These are phyloP conservation scores for Eidolon dupreanum DNA, from an alignment of 2,797 vertebrate genomes.

Conservation along the genomic window DNA sequence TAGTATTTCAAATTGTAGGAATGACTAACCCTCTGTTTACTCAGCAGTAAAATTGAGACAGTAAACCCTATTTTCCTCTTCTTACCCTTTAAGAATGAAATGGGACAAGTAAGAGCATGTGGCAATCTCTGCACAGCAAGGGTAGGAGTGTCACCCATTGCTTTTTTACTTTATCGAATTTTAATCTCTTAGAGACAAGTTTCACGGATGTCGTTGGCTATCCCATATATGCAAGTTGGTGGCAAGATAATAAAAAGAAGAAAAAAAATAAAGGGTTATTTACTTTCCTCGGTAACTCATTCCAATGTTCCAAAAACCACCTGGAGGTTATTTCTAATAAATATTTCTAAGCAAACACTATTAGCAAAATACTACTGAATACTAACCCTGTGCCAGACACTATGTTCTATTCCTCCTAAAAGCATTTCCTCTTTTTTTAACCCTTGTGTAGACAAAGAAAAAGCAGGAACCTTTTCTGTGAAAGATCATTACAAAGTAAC, in stretches of 20 bases:
- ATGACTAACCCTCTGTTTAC: not conserved
- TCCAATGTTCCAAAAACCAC: not conserved
- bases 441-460: conserved; percentile 14
- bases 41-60: not conserved
- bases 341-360: conserved; percentile 47
- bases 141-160: not conserved
- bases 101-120: not conserved
- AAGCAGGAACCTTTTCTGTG: not conserved
- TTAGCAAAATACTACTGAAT: not conserved
- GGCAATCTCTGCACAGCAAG: not conserved
- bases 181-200: not conserved
- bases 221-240: not conserved
- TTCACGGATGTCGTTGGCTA: not conserved
- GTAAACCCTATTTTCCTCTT: not conserved
- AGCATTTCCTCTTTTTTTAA: conserved; percentile 33
- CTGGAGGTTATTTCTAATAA: conserved; percentile 51
- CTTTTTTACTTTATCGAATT: conserved; percentile 28
- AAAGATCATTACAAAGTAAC: conserved; percentile 2
- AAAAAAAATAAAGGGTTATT: not conserved
- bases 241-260: not conserved
- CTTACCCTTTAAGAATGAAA: not conserved
- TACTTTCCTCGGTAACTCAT: conserved; percentile 17
- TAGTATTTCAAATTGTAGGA: conserved; percentile 13
- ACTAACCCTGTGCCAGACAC: not conserved
- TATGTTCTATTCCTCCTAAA: not conserved